Base-by-base conservation (phyloP, 2,888 invertebrate species). In the Argynnis bischoffii region DNA sequence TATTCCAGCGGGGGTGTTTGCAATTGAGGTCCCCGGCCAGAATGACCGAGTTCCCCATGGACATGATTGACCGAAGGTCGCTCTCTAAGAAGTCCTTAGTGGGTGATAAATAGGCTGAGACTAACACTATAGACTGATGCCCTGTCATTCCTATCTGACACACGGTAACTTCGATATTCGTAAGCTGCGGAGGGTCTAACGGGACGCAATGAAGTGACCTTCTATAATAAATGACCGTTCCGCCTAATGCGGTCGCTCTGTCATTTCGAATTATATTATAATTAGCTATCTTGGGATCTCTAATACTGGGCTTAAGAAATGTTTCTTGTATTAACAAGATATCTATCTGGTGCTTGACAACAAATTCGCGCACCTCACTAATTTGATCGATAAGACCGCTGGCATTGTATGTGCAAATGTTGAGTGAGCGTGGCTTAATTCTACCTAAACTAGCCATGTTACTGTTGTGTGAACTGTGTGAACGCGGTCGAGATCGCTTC, bases 21-120 rank as follows among this genome's bases (percentile, higher is more conserved):
- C 53, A 26, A 16, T 70, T 67, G 0, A 67, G 18, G 53, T 70
- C 66, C 2, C 61, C 69, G 5, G 54, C 66, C 26, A 67, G n/a
- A 18, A 70, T 53, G 18, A 61, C 60, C 5, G 66, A 59, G 31
- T 26, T 14, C 3, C 64, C 55, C 46, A 64, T 51, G 3, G 47
- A 6, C 15, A 69, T 53, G 2, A 69, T 54, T 1, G 51, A 46
- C 46, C 41, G 11, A 35, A 70, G 26, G 41, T 67, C 61, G 13
- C n/a, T 65, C n/a, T n/a, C n/a, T n/a, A n/a, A n/a, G n/a, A n/a
- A n/a, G n/a, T n/a, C n/a, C n/a, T n/a, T n/a, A n/a, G n/a, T n/a
- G n/a, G n/a, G n/a, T n/a, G n/a, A n/a, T n/a, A n/a, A n/a, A n/a
- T n/a, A n/a, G n/a, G n/a, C n/a, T n/a, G n/a, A n/a, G n/a, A n/a